These are phyloP conservation scores for Amphiprion percula DNA, from an alignment of 2,113 vertebrate species.

Conservation along the genomic window DNA sequence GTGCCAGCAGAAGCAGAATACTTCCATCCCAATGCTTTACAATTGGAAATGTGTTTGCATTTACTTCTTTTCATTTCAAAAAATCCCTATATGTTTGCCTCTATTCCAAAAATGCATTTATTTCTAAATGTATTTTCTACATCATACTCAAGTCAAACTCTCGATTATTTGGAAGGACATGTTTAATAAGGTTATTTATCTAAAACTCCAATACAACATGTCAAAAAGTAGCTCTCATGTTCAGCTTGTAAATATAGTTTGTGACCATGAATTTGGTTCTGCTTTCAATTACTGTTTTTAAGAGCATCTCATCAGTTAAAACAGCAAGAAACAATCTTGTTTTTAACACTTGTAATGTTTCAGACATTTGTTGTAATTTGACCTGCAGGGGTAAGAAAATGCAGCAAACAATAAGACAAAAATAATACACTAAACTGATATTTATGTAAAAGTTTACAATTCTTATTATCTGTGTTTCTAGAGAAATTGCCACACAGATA, in stretches of 20 bases:
- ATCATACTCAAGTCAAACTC: too few species aligned
- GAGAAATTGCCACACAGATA: slow-evolving; percentile 65
- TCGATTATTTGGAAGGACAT: too few species aligned
- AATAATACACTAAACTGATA: slow-evolving; percentile 50
- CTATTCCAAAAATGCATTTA: too few species aligned
- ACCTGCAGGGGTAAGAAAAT: slow-evolving; percentile 17
- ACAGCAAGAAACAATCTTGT: not conserved
- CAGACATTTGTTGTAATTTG: slow-evolving; percentile 28
- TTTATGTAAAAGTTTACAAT: slow-evolving; percentile 59
- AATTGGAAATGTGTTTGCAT: not conserved
- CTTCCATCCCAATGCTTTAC: not conserved
- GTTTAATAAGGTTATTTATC: too few species aligned
- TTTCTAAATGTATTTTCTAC: too few species aligned
- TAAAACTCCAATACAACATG: too few species aligned
- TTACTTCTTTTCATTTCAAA: not conserved
- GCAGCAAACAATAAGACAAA: slow-evolving; percentile 39
- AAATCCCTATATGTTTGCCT: too few species aligned
- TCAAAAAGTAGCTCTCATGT: too few species aligned
- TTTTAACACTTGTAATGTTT: not conserved
- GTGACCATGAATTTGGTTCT: too few species aligned
- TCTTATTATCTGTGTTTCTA: slow-evolving; percentile 68
- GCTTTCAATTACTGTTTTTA: too few species aligned
- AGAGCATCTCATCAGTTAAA: too few species aligned
- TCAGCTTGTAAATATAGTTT: too few species aligned
- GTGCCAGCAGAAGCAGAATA: not conserved